These are phyloP conservation scores for Ariopsis seemanni DNA, from an alignment of 2,113 vertebrate species.

Conservation along the genomic window DNA sequence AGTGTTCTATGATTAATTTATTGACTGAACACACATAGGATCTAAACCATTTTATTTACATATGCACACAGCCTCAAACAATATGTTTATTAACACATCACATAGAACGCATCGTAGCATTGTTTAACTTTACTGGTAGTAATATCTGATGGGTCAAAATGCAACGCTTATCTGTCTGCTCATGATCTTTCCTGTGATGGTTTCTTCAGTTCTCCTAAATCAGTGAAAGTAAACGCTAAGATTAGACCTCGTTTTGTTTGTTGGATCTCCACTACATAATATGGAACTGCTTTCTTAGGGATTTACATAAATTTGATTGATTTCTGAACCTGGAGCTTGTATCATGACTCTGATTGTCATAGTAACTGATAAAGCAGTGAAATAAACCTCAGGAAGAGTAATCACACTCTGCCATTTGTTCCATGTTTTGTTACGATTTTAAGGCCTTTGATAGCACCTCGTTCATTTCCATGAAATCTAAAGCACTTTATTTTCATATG, in stretches of 20 bases:
- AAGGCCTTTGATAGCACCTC: not conserved
- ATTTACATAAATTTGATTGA: not conserved
- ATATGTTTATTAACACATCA: not conserved
- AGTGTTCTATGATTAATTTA: constrained; percentile 7
- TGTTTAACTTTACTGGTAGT: not conserved
- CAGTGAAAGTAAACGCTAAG: not conserved
- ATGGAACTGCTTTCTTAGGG: not conserved
- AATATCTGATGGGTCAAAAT: constrained; percentile 2
- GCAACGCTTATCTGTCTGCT: not conserved
- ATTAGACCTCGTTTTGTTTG: not conserved
- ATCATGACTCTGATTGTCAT: not conserved
- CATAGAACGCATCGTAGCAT: not conserved
- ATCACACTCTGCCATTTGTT: not conserved
- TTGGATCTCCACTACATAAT: not conserved
- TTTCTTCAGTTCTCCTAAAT: not conserved
- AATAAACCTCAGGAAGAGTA: constrained; percentile 25
- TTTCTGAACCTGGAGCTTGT: not conserved
- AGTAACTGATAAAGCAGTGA: not conserved
- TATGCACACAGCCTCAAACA: not conserved
- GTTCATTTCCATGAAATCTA: constrained; percentile 50
- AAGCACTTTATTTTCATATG: constrained; percentile 68
- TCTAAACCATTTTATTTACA: not conserved
- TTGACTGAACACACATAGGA: not conserved
- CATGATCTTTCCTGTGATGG: not conserved
- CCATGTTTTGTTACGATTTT: not conserved